Conservation (phyloP, 2,797 vertebrate species). For the Chanos chanos region DNA sequence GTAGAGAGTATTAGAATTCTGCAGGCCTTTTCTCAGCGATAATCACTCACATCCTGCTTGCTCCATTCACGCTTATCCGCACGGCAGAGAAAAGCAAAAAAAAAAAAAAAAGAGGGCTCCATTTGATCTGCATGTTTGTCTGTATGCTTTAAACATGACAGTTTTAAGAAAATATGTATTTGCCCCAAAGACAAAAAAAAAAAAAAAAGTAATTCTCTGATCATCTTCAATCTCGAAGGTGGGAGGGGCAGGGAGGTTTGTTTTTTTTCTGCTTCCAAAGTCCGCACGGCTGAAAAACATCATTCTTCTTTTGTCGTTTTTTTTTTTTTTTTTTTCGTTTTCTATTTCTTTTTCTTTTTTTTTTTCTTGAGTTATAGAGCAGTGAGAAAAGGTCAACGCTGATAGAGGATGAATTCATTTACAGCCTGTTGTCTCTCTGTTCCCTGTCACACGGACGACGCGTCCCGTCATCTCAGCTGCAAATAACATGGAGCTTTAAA, state of each 20-base stretch:
- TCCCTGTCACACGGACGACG: constrained; percentile 38
- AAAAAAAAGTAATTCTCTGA: too few species aligned
- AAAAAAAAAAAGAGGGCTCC: not conserved
- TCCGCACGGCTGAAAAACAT: too few species aligned
- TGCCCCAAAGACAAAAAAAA: not conserved
- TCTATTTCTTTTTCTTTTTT: too few species aligned
- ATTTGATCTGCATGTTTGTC: constrained; percentile 21
- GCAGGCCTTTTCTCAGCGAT: too few species aligned
- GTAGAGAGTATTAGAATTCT: too few species aligned
- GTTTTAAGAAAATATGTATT: constrained; percentile 6
- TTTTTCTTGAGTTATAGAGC: constrained; percentile 44
- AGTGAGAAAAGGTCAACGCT: constrained; percentile 46
- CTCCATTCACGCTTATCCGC: not conserved
- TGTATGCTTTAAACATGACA: constrained; percentile 19
- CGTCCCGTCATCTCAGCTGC: constrained; percentile 38
- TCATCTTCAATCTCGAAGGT: too few species aligned
- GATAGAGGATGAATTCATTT: constrained; percentile 47
- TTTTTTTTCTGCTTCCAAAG: too few species aligned
- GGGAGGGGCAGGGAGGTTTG: too few species aligned
- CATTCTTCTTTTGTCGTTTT: too few species aligned
- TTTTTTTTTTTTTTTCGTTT: too few species aligned
- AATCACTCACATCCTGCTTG: constrained; percentile 8
- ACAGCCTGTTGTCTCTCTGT: constrained; percentile 46
- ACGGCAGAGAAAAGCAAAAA: not conserved
- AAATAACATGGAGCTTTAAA: constrained; percentile 31